Evolutionary conservation across 2,113 vertebrate species (phyloP).

Genomic region (Amia ocellicauda): DNA sequence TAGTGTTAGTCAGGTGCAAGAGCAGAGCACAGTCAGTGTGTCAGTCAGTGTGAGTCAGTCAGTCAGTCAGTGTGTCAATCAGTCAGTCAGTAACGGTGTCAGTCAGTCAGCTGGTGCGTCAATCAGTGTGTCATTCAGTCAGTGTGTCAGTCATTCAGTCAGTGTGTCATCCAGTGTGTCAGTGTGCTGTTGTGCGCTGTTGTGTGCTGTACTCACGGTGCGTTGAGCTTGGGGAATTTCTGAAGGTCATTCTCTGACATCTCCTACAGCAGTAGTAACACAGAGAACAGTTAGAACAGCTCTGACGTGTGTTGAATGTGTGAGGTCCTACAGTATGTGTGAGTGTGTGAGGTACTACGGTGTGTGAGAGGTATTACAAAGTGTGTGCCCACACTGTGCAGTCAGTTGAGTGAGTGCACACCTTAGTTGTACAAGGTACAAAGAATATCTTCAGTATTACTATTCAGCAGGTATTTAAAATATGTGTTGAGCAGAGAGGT

Average conservation of each 20-base stretch:
- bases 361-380: no score
- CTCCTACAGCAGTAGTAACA: constrained; percentile 58
- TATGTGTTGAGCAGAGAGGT: no score
- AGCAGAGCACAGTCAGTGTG: neutral
- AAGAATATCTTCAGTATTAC: neutral
- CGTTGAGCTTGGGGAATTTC: constrained; percentile 84
- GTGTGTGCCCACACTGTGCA: no score
- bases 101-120: no score
- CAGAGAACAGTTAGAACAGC: neutral
- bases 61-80: no score
- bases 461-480: no score
- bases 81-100: no score
- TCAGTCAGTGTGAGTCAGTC: no score
- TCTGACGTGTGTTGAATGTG: no score
- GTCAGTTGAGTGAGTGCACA: neutral
- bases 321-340: neutral
- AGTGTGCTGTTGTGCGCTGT: neutral
- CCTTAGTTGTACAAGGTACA: neutral
- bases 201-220: constrained; percentile 83
- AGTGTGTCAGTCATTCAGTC: no score
- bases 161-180: no score
- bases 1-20: neutral
- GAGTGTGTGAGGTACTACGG: neutral
- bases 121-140: no score
- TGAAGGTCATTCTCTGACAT: constrained; percentile 89